These are phyloP conservation scores for Temnothorax nylanderi DNA, from an alignment of 1,140 invertebrate genomes.

Conservation along the genomic window DNA sequence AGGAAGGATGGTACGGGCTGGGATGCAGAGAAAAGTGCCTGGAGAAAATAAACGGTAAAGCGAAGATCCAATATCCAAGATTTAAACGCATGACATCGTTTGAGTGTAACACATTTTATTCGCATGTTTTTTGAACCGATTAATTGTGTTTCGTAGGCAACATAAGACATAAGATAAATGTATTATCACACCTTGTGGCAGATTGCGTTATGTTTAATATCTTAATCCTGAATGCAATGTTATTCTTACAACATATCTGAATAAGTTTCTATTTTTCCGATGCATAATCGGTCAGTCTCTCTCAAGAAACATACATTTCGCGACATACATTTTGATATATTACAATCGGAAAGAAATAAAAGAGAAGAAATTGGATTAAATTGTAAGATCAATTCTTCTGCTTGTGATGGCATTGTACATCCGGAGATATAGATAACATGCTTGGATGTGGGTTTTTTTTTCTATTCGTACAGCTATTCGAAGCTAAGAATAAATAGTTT, in stretches of 20 bases:
- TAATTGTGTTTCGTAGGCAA: not conserved
- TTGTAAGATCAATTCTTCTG: not conserved
- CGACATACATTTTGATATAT: not conserved
- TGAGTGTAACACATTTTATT: not conserved
- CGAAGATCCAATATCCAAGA: constrained; percentile 34
- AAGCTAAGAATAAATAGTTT: constrained; percentile 15
- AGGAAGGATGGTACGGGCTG: constrained; percentile 91
- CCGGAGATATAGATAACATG: not conserved
- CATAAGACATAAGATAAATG: not conserved
- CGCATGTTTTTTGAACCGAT: not conserved
- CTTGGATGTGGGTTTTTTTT: not conserved
- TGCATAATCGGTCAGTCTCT: not conserved
- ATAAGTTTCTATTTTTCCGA: not conserved
- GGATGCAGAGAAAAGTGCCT: constrained; percentile 94
- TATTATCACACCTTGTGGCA: not conserved
- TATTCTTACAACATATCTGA: not conserved
- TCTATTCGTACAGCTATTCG: not conserved
- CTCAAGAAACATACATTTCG: not conserved
- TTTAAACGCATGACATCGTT: not conserved
- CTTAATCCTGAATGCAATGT: not conserved
- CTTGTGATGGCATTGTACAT: constrained; percentile 8
- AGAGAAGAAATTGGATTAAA: not conserved
- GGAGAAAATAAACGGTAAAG: constrained; percentile 87
- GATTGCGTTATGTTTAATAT: not conserved
- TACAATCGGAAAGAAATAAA: not conserved